These are phyloP conservation scores for Caenorhabditis japonica DNA, from an alignment of 2,888 invertebrate species.

Conservation along the genomic window DNA sequence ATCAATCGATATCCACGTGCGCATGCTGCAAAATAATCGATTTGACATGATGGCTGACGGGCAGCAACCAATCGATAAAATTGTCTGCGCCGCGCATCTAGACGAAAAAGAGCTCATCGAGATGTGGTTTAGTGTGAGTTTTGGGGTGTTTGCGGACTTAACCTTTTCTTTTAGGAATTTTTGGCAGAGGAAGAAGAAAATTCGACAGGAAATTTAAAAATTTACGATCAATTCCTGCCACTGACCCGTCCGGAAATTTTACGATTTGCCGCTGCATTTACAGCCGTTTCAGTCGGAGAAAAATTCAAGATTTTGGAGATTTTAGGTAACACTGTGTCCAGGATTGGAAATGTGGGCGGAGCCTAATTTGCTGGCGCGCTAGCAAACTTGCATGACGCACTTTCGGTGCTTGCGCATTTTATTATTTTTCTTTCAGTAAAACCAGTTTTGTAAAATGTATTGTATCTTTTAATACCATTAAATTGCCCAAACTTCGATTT, in stretches of 20 bases:
- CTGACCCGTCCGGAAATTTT: not conserved
- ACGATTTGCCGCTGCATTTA: conserved; percentile 20
- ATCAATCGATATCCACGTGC: conserved; percentile 12
- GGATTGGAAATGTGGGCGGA: no score
- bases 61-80: conserved; percentile 27
- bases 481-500: no score
- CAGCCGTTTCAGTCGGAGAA: conserved; percentile 16
- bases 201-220: not conserved
- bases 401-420: no score
- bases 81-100: conserved; percentile 33
- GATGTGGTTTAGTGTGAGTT: conserved; percentile 44
- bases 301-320: conserved; percentile 23
- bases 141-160: not conserved
- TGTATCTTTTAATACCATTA: no score
- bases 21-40: conserved; percentile 4
- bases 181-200: not conserved
- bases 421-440: no score
- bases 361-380: no score
- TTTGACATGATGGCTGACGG: conserved; percentile 45
- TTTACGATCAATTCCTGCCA: not conserved
- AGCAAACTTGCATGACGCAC: no score
- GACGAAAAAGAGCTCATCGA: conserved; percentile 36
- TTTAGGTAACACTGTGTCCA: no score
- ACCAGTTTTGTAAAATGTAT: no score
- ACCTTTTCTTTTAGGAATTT: not conserved